Percentiles rank a stretch among this genome's conserved stretches.
These are phyloP conservation scores for Drosophila parvula DNA, from an alignment of 1,140 invertebrate species.

Conservation along the genomic window DNA sequence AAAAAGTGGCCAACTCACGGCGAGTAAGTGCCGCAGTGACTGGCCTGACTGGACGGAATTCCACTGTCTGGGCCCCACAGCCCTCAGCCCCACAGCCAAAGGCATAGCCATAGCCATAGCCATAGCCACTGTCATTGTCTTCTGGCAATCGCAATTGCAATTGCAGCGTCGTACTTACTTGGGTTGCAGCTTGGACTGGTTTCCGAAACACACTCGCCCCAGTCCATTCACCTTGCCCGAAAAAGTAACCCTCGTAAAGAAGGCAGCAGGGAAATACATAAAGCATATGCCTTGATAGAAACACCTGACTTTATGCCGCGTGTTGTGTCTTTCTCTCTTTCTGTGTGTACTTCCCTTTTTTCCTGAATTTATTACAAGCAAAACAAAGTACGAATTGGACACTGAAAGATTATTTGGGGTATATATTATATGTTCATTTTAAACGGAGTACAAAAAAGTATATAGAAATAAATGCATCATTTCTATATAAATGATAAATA, in stretches of 20 bases:
- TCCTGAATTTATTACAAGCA: constrained; percentile 34
- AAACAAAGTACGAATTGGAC: constrained; percentile 26
- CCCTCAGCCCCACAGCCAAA: neutral
- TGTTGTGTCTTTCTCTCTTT: constrained; percentile 19
- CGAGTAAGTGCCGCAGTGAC: constrained; percentile 71
- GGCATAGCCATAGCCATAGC: constrained; percentile 33
- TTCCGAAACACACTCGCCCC: constrained; percentile 34
- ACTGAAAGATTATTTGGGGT: neutral
- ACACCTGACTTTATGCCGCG: constrained; percentile 65
- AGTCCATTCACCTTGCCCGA: constrained; percentile 71
- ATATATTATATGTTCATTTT: neutral
- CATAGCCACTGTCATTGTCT: constrained; percentile 64
- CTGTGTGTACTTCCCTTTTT: constrained; percentile 34
- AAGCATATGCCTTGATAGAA: constrained; percentile 41
- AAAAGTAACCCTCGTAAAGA: constrained; percentile 57
- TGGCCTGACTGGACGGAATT: constrained; percentile 68
- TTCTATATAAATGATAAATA: too few species aligned
- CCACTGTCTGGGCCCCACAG: constrained; percentile 27
- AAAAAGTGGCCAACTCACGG: constrained; percentile 63
- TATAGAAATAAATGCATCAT: neutral
- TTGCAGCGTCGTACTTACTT: constrained; percentile 50
- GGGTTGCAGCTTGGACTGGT: constrained; percentile 52
- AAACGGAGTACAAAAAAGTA: neutral
- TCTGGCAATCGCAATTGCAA: constrained; percentile 62
- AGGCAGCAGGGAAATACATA: constrained; percentile 47